Evolutionary conservation across 2,113 vertebrate species (phyloP).

Genomic region (Sturnus vulgaris): DNA sequence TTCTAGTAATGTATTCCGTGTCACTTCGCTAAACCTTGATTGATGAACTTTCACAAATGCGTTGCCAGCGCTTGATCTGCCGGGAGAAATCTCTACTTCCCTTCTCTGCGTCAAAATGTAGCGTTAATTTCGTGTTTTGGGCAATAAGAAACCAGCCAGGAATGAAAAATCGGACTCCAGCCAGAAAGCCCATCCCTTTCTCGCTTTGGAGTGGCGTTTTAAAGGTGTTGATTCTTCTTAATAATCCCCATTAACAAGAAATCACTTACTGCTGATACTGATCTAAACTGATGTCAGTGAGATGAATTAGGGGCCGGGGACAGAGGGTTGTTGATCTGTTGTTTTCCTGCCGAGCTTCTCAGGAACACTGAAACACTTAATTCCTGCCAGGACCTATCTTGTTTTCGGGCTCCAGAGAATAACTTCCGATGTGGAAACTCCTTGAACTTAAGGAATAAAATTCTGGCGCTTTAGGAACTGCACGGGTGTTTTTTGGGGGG

Average conservation of each 20-base stretch:
- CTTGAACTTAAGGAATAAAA: neutral
- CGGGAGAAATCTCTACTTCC: neutral
- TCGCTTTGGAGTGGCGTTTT: neutral
- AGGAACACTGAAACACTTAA: neutral
- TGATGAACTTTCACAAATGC: neutral
- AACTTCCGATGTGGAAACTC: neutral
- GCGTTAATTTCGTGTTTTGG: neutral
- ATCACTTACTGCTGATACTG: slow-evolving; percentile 21
- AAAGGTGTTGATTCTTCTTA: slow-evolving; percentile 52
- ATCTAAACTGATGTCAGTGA: slow-evolving; percentile 46
- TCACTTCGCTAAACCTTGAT: neutral
- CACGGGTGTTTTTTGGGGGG: neutral
- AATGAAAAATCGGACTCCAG: neutral
- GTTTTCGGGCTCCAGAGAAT: neutral
- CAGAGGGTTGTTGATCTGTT: neutral
- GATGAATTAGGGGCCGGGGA: slow-evolving; percentile 1
- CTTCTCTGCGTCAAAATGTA: neutral
- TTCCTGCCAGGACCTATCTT: neutral
- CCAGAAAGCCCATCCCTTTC: neutral
- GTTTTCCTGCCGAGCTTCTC: neutral
- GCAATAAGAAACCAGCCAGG: neutral
- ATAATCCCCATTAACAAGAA: slow-evolving; percentile 46
- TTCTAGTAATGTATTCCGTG: neutral
- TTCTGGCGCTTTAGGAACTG: neutral
- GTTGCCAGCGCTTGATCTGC: neutral